A percentile compares a stretch with the other conserved stretches of the same genome.
Evolutionary conservation across 2,113 vertebrate species (phyloP).

Genomic region (Typhlomys cinereus): DNA sequence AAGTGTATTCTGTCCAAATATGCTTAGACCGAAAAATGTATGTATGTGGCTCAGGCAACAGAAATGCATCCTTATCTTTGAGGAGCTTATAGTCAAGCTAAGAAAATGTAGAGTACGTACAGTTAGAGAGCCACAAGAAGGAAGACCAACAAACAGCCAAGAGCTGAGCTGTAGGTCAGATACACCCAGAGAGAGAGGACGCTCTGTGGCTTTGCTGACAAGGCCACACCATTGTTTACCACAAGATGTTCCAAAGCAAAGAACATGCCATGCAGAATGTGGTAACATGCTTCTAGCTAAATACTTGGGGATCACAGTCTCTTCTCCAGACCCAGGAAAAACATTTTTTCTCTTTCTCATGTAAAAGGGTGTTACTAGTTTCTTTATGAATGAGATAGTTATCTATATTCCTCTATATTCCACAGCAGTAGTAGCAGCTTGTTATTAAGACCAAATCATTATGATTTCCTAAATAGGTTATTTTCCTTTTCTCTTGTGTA

Average conservation of each 20-base stretch:
- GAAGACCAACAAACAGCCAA: neutral
- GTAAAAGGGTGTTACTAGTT: neutral
- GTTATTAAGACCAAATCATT: neutral
- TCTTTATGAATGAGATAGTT: neutral
- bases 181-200: neutral
- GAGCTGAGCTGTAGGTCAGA: neutral
- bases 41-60: neutral
- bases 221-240: neutral
- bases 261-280: neutral
- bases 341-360: neutral
- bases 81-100: conserved; percentile 24
- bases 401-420: neutral
- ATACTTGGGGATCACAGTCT: neutral
- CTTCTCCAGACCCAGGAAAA: neutral
- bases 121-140: neutral
- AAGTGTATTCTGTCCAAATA: neutral
- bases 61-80: neutral
- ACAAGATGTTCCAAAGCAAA: neutral
- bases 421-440: neutral
- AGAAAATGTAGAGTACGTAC: neutral
- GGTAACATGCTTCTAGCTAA: neutral
- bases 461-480: neutral
- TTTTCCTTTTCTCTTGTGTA: neutral
- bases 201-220: neutral
- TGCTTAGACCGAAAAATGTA: neutral